Percentiles rank a stretch among this genome's conserved stretches.
These are phyloP conservation scores for Echinarachnius parma DNA, from an alignment of 53 echinoderm and acorn worm species.

Conservation along the genomic window DNA sequence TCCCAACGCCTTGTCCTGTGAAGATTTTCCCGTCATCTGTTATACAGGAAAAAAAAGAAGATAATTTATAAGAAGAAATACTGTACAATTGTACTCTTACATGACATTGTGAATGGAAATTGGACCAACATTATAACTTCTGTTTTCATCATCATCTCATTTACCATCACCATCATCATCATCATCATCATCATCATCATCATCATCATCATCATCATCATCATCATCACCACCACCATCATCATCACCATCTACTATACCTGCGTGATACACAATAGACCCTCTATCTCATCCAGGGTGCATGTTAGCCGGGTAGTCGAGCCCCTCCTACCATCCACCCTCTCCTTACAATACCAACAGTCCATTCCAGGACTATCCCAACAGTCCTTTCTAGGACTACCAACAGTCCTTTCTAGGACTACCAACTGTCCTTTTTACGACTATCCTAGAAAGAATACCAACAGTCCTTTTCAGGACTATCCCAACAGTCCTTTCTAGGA, in stretches of 20 bases:
- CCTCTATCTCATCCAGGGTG: slow-evolving; percentile 98
- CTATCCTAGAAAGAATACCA: too few relatives aligned
- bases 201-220: neutral
- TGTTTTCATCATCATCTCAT: neutral
- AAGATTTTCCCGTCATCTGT: slow-evolving; percentile 97
- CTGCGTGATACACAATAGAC: slow-evolving; percentile 67
- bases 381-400: too few relatives aligned
- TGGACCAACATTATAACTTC: neutral
- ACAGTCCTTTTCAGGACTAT: too few relatives aligned
- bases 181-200: neutral
- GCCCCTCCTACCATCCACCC: too few relatives aligned
- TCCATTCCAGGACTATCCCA: too few relatives aligned
- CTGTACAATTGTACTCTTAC: neutral
- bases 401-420: too few relatives aligned
- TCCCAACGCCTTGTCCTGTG: slow-evolving; percentile 86
- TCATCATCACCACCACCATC: neutral
- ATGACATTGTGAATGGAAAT: neutral
- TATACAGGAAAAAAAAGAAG: too few relatives aligned
- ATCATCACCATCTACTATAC: neutral
- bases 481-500: too few relatives aligned
- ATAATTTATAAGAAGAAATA: too few relatives aligned
- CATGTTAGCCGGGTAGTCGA: slow-evolving; percentile 80
- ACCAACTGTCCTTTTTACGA: too few relatives aligned
- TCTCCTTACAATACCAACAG: too few relatives aligned
- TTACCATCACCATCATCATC: neutral